Base-by-base conservation (phyloP, 2,113 vertebrate species). In the Oxyura jamaicensis region DNA sequence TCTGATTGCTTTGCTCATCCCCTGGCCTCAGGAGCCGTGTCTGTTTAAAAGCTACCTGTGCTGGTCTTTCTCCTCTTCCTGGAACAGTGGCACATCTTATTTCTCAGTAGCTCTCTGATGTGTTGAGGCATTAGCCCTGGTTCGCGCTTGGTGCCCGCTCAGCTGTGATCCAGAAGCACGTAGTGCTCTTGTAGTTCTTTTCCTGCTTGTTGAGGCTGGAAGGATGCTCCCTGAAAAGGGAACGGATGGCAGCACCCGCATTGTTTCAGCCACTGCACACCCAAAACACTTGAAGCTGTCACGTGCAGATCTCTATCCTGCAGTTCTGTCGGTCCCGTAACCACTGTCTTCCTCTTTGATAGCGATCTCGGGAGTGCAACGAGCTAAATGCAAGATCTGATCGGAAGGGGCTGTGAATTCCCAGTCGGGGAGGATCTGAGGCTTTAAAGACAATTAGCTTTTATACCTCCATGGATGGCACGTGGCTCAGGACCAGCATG, bases 321-420 rank as follows among this genome's bases (percentile, higher is more conserved):
- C 33, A 8, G 18, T 52, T 55, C 23, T 72, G 2, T 22, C 22
- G 0, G 0, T 76, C 76, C 71, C 1, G 2, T 75, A 75, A 75
- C 77, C 84, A 72, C 58, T 33, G 17, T 48, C 36, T 75, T 44
- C 67, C 44, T 42, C 53, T 84, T 52, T 1, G n/a, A 35, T 3
- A 74, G 48, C 1, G 3, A 58, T 23, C 1, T 0, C 4, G 36
- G 35, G 28, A 17, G 11, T 17, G 29, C 23, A 35, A 18, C 4
- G 0, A 36, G 60, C 31, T 13, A 74, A 53, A 29, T 1, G 48
- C 11, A 44, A 71, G 48, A 17, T 6, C 65, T 25, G 63, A 12
- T 10, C 3, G 35, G 67, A 44, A 50, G 62, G 59, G 69, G 35
- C 75, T 78, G 28, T 2, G n/a, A 9, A 68, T 81, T 58, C 58